Conservation (phyloP, 2,113 vertebrate genomes). For the Hyla sarda region DNA sequence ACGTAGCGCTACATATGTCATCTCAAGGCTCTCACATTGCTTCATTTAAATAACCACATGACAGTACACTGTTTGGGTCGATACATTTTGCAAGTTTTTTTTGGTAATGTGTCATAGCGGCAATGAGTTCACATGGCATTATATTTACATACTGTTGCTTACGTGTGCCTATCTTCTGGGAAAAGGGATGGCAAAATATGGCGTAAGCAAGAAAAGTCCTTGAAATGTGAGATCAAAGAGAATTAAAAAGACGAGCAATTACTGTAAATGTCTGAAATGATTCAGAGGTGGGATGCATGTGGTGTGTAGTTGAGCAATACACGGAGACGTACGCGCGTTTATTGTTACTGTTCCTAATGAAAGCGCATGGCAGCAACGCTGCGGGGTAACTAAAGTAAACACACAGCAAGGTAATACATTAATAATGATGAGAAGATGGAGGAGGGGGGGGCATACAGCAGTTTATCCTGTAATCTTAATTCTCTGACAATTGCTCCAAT, state of each 20-base stretch:
- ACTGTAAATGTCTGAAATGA: conserved; percentile 20
- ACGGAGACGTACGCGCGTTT: neutral
- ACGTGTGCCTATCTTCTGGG: neutral
- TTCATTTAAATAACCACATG: neutral
- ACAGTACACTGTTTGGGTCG: neutral
- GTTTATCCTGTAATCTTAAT: too few relatives aligned
- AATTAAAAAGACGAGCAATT: conserved; percentile 10
- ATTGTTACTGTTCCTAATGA: neutral
- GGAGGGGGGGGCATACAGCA: too few relatives aligned
- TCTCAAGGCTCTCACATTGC: neutral
- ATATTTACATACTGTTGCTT: neutral
- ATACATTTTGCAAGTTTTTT: neutral
- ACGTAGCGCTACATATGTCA: too few relatives aligned
- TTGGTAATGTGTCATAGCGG: neutral
- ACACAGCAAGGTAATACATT: neutral
- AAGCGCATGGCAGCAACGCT: neutral
- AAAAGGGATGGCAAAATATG: neutral
- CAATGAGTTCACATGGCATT: neutral
- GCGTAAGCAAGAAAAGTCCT: neutral
- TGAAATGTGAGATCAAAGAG: conserved; percentile 17
- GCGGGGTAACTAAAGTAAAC: neutral
- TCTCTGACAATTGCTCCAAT: neutral
- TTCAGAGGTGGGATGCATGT: neutral
- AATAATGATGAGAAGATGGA: neutral
- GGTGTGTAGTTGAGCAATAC: neutral